Evolutionary conservation across 2,113 vertebrate genomes (phyloP).

Genomic region (Cottus gobio): DNA sequence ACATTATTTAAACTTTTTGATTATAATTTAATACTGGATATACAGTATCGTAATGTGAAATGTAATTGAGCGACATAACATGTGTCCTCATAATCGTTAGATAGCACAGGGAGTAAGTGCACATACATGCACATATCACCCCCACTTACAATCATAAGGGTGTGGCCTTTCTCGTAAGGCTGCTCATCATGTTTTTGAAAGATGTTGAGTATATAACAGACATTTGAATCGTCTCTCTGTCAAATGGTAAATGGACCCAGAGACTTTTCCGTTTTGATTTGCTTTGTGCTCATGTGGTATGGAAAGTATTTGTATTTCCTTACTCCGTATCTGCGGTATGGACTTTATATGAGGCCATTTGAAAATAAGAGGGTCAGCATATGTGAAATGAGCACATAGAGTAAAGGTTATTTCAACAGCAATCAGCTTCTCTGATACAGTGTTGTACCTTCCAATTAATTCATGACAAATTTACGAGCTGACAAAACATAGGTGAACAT

Average conservation of each 20-base stretch:
- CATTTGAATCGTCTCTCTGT: slow-evolving; percentile 50
- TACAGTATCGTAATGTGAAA: slow-evolving; percentile 18
- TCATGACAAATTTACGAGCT: slow-evolving; percentile 68
- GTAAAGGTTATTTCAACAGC: slow-evolving; percentile 67
- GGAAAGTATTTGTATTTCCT: slow-evolving; percentile 68
- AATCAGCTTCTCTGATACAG: slow-evolving; percentile 57
- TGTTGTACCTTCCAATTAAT: slow-evolving; percentile 59
- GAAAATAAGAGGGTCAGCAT: slow-evolving; percentile 45
- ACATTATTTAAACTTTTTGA: slow-evolving; percentile 42
- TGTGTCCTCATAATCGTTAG: not conserved
- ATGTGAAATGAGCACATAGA: slow-evolving; percentile 47
- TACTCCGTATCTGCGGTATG: slow-evolving; percentile 47
- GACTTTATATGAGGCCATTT: slow-evolving; percentile 58
- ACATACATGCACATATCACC: not conserved
- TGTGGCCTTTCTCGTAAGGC: slow-evolving; percentile 20
- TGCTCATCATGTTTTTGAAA: slow-evolving; percentile 54
- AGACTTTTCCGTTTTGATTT: slow-evolving; percentile 51
- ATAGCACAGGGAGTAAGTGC: not conserved
- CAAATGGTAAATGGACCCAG: slow-evolving; percentile 41
- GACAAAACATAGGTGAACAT: slow-evolving; percentile 63
- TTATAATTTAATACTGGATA: slow-evolving; percentile 25
- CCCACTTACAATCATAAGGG: not conserved
- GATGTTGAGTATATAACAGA: slow-evolving; percentile 52
- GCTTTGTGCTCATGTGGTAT: slow-evolving; percentile 58
- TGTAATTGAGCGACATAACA: not conserved